Base-by-base conservation (phyloP, 2,797 vertebrate species). In the Chelon labrosus region DNA sequence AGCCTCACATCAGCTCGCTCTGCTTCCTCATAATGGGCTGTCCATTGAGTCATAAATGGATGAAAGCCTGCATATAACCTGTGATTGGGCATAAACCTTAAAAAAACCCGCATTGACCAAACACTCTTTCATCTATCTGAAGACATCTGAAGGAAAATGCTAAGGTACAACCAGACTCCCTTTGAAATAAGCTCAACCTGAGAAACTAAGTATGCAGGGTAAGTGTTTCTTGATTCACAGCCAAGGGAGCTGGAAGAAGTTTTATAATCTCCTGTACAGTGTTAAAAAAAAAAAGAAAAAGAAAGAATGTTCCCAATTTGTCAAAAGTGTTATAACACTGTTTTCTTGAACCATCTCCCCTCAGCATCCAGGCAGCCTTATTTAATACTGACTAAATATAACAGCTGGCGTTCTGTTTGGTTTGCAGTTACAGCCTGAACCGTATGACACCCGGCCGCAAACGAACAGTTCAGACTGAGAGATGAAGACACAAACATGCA, bases 41-140 rank as follows among this genome's bases (percentile, higher is more conserved):
- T 17, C 67, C 70, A 27, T 2, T 80, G 61, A 79, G 19, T 86
- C 82, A 87, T 1, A 11, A 41, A 5, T n/a, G 55, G 22, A 2
- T 7, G n/a, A 9, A 8, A 59, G 13, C 35, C 39, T 38, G 25
- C 50, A 37, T 19, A 10, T 5, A 58, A 35, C 31, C 31, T 35
- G 38, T 10, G 8, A 14, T 57, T 10, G 47, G 16, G n/a, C 12
- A 25, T 11, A 10, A 20, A 19, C n/a, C 19, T 49, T 19, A 41
- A 41, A 41, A 39, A 20, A 49, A n/a, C 16, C 53, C 65, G 12
- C 1, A 19, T 0, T 59, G 7, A 39, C 5, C 9, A 59, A 27
- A 50, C 7, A 20, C 25, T 10, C 2, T 51, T 37, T 42, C 7
- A 37, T 35, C 10, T 20, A 9, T 7, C 5, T n/a, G 16, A 1